Evolutionary conservation across 2,797 vertebrate species (phyloP).

Genomic region (Sebastiscus albofasciatus): DNA sequence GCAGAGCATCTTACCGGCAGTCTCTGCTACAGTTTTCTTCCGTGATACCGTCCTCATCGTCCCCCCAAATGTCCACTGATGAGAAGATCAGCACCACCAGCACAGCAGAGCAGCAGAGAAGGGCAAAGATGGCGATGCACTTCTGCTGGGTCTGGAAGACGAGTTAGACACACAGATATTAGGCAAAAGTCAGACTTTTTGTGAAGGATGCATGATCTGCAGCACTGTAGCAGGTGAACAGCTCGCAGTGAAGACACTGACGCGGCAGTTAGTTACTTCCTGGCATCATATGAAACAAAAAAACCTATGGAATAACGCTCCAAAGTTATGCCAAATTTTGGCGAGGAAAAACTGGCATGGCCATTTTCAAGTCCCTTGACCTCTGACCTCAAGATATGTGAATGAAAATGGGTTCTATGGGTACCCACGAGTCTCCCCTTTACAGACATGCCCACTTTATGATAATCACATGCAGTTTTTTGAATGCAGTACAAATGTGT

Average conservation of each 20-base stretch:
- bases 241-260: background rate
- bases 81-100: conserved; percentile 93
- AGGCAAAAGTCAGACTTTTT: background rate
- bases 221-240: background rate
- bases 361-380: too few species aligned
- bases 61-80: conserved; percentile 92
- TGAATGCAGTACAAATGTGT: too few species aligned
- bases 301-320: too few species aligned
- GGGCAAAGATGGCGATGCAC: conserved; percentile 93
- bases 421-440: too few species aligned
- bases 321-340: too few species aligned
- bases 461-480: too few species aligned
- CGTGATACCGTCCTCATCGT: conserved; percentile 91
- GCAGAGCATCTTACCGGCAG: conserved; percentile 86
- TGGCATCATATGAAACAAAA: too few species aligned
- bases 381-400: too few species aligned
- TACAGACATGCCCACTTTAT: too few species aligned
- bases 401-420: too few species aligned
- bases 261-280: background rate
- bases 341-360: too few species aligned
- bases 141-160: conserved; percentile 93
- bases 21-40: conserved; percentile 94
- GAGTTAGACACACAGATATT: background rate
- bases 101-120: conserved; percentile 93
- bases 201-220: background rate